These are phyloP conservation scores for Aporophyla nigra DNA, from an alignment of 2,888 invertebrate genomes.

Conservation along the genomic window DNA sequence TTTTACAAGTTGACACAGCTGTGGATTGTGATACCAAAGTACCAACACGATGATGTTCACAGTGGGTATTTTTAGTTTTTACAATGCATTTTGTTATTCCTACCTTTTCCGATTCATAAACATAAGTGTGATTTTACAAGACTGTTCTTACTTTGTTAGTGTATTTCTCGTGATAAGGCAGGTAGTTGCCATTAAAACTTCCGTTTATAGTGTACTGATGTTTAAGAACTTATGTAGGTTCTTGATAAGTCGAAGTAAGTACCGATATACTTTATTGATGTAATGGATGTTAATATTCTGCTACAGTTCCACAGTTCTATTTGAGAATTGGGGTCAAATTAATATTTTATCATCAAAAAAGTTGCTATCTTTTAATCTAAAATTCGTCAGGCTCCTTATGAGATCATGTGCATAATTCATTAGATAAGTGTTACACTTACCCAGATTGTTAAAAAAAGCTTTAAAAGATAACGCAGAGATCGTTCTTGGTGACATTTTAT, in stretches of 20 bases:
- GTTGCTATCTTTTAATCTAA: not conserved
- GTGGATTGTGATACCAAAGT: slow-evolving; percentile 68
- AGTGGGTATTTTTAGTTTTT: slow-evolving; percentile 77
- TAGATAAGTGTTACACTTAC: slow-evolving; percentile 1
- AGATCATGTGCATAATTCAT: slow-evolving; percentile 37
- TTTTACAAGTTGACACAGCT: slow-evolving; percentile 72
- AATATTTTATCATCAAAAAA: not conserved
- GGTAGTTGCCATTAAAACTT: slow-evolving; percentile 60
- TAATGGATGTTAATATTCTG: not conserved
- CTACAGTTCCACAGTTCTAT: not conserved
- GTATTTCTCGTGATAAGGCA: slow-evolving; percentile 61
- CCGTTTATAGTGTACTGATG: slow-evolving; percentile 43
- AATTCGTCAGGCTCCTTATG: slow-evolving; percentile 11
- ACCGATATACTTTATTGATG: not conserved
- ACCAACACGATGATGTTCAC: slow-evolving; percentile 75
- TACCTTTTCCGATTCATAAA: slow-evolving; percentile 25
- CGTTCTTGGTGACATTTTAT: not conserved
- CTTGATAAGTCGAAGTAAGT: slow-evolving; percentile 47
- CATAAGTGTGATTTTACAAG: slow-evolving; percentile 29
- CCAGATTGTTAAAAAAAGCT: slow-evolving; percentile 2
- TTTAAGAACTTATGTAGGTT: slow-evolving; percentile 40
- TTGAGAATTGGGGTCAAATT: not conserved
- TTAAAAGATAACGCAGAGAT: not conserved
- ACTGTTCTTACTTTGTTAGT: slow-evolving; percentile 46
- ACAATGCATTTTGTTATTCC: slow-evolving; percentile 16